Conservation (phyloP, 2,888 invertebrate genomes). For the Hymenopus coronatus region DNA sequence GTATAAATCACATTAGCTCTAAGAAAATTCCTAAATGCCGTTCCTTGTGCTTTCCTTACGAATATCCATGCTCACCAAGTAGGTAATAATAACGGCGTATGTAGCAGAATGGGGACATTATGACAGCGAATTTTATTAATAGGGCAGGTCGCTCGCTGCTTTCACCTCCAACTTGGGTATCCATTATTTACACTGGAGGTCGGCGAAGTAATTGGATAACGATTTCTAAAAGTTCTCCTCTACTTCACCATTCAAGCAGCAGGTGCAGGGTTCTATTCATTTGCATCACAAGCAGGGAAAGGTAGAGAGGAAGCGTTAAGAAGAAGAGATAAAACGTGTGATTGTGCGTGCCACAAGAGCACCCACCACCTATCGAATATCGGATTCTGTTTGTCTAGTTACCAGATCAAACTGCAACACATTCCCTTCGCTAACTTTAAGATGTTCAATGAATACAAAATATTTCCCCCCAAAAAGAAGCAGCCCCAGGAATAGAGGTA, state of each 20-base stretch:
- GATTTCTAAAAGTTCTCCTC: constrained; percentile 12
- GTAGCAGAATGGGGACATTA: not conserved
- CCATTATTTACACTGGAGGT: constrained; percentile 14
- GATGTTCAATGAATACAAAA: not conserved
- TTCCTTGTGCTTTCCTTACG: not conserved
- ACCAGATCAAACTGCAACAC: not conserved
- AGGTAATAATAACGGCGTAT: not conserved
- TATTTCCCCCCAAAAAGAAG: not conserved
- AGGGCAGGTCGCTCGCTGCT: constrained; percentile 1
- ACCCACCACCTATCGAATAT: not conserved
- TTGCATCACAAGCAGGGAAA: constrained; percentile 18
- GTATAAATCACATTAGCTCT: not conserved
- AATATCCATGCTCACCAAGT: not conserved
- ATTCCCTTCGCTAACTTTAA: not conserved
- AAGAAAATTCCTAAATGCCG: not conserved
- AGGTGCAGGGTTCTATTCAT: constrained; percentile 3
- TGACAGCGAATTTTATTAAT: constrained; percentile 17
- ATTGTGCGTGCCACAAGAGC: not conserved
- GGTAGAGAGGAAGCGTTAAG: not conserved
- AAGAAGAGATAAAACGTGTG: not conserved
- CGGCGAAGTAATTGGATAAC: constrained; percentile 19
- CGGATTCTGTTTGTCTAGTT: not conserved
- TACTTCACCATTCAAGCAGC: not conserved
- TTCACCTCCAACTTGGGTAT: constrained; percentile 10
- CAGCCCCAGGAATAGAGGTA: not conserved